These are phyloP conservation scores for Dascyllus trimaculatus DNA, from an alignment of 2,113 vertebrate species.

Conservation along the genomic window DNA sequence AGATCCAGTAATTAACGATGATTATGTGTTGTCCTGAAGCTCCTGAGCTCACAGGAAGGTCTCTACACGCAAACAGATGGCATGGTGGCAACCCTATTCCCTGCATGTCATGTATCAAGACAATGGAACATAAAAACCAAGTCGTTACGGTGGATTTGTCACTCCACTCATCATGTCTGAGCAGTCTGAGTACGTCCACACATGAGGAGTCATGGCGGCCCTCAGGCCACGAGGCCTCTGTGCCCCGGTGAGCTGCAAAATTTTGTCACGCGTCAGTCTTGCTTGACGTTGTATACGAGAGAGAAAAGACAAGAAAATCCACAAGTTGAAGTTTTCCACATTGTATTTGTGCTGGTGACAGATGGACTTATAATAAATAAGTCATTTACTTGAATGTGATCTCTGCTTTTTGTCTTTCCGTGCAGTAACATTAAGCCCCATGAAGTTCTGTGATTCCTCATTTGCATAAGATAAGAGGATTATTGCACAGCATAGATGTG, in stretches of 20 bases:
- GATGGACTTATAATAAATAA: not conserved
- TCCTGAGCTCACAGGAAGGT: not conserved
- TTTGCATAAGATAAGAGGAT: conserved; percentile 20
- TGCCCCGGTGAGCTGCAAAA: conserved; percentile 4
- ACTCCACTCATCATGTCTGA: not conserved
- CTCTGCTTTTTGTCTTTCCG: not conserved
- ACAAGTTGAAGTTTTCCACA: not conserved
- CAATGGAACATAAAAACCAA: not conserved
- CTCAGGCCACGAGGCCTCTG: not conserved
- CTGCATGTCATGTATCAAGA: not conserved
- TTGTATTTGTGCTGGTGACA: not conserved
- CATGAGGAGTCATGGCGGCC: conserved; percentile 25
- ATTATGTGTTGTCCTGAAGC: no score
- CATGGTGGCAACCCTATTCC: not conserved
- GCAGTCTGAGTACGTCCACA: conserved; percentile 17
- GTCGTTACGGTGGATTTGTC: conserved; percentile 18
- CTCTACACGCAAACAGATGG: not conserved
- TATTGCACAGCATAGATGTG: not conserved
- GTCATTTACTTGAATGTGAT: not conserved
- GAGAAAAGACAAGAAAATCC: not conserved
- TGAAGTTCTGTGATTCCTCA: not conserved
- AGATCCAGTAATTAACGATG: no score
- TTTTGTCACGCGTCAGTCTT: not conserved
- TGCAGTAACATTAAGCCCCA: not conserved
- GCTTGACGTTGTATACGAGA: not conserved